Conservation (phyloP, 2,113 vertebrate genomes). For the Sprattus sprattus region DNA sequence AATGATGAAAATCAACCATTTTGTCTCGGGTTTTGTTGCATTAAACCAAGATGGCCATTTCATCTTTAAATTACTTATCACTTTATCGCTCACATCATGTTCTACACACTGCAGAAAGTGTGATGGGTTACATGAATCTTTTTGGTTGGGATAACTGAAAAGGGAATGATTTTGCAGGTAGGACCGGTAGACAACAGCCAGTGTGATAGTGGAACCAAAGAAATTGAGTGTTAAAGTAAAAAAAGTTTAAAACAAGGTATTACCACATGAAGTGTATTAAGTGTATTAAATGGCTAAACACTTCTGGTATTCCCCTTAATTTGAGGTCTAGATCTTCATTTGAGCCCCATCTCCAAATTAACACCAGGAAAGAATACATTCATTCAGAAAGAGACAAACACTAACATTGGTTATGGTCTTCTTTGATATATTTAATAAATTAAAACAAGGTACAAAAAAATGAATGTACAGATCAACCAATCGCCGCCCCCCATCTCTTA, state of each 20-base stretch:
- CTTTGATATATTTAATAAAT: constrained; percentile 84
- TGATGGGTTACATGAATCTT: too few species aligned
- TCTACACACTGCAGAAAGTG: too few species aligned
- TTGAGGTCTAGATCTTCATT: background rate
- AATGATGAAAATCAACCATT: background rate
- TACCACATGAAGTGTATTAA: background rate
- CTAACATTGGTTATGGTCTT: constrained; percentile 46
- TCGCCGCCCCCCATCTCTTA: constrained; percentile 31
- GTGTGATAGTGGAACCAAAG: too few species aligned
- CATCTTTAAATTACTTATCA: too few species aligned
- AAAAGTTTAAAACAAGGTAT: background rate
- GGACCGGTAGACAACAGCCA: too few species aligned
- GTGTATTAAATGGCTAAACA: background rate
- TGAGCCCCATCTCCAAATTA: background rate
- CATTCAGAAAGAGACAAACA: constrained; percentile 24
- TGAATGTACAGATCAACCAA: constrained; percentile 68
- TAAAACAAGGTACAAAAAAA: constrained; percentile 80
- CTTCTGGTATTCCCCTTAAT: background rate
- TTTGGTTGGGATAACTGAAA: too few species aligned
- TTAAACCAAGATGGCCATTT: too few species aligned
- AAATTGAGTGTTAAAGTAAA: too few species aligned
- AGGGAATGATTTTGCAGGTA: too few species aligned
- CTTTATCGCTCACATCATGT: too few species aligned
- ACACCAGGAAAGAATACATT: background rate
- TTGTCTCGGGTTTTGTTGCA: background rate